phyloP scores from a whole-genome alignment of 1,140 invertebrate species.

The Homalodisca vitripennis region DNA sequence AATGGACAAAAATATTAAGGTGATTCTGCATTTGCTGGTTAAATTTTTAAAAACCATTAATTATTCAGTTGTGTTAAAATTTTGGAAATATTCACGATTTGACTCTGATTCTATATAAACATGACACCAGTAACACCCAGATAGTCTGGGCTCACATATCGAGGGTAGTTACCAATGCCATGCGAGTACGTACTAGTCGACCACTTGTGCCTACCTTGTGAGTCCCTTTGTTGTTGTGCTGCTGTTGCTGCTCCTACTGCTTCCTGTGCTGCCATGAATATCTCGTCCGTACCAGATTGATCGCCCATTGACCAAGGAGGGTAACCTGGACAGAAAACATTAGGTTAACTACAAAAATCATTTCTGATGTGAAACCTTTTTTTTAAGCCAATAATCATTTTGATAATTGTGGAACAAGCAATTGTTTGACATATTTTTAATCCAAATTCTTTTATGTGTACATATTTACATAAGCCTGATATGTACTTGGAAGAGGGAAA shows the following conservation, averaged over 20 bases:
- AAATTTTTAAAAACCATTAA: too few relatives aligned
- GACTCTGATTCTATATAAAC: too few relatives aligned
- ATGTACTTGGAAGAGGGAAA: neutral
- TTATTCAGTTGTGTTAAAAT: too few relatives aligned
- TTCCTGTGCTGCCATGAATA: constrained; percentile 68
- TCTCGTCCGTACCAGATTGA: constrained; percentile 55
- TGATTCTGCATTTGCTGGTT: too few relatives aligned
- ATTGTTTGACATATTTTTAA: neutral
- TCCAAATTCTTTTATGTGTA: neutral
- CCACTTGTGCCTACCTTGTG: constrained; percentile 62
- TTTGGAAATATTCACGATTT: too few relatives aligned
- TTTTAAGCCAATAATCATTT: neutral
- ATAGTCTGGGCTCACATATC: too few relatives aligned
- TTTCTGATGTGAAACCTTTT: neutral
- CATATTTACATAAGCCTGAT: neutral
- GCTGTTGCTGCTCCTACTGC: constrained; percentile 52
- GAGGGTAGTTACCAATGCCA: neutral
- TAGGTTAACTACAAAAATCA: neutral
- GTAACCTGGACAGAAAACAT: constrained; percentile 50
- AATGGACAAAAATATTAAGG: too few relatives aligned
- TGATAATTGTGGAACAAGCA: neutral
- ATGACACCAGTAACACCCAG: too few relatives aligned
- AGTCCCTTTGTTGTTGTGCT: constrained; percentile 60
- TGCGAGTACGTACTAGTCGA: neutral
- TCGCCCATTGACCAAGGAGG: constrained; percentile 59